Base-by-base conservation (phyloP, 2,888 invertebrate genomes). In the Trichogramma dendrolimi region DNA sequence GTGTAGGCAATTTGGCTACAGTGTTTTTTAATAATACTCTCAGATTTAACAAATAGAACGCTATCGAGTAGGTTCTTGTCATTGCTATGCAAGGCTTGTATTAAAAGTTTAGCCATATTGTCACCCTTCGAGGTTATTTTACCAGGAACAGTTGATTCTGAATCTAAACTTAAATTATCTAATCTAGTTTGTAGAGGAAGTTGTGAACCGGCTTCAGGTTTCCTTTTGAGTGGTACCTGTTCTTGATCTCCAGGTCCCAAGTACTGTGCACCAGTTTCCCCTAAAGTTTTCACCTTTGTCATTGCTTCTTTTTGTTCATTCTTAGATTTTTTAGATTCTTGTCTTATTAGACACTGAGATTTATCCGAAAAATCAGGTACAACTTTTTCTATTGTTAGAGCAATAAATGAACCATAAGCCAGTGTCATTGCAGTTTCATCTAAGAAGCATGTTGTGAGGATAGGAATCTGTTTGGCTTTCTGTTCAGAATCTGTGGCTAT, bases 61-160 rank as follows among this genome's bases (percentile, higher is more conserved):
- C 85, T 86, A 67, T 85, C 82, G 42, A 96, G 80, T 70, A 95
- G 85, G 50, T 79, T 82, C 65, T 83, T 84, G 75, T 96, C 94
- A 72, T 89, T 89, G 72, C 94, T 95, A 71, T 92, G 92, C 43
- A 96, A 79, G 0, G 92, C 94, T 77, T 91, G 95, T 59, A 92
- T 83, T 6, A 96, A 79, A 6, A 95, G 81, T 66, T 91, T 90
- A 2, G 90, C 89, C 71, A 93, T 83, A 78, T 92, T 94, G 1
- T 83, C 82, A 64, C 82, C 82, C 65, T 74, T 74, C 2, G 68
- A 67, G 4, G 85, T 82, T n/a, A 81, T 80, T 67, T 82, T 82
- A 6, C 83, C 81, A 4, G 79, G 72, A 2, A 71, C 61, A 61
- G 68, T 74, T 62, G 75, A 70, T 44, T 78, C 76, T 51, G 84